These are phyloP conservation scores for Standfussiana lucernea DNA, from an alignment of 2,888 invertebrate species.

Conservation along the genomic window DNA sequence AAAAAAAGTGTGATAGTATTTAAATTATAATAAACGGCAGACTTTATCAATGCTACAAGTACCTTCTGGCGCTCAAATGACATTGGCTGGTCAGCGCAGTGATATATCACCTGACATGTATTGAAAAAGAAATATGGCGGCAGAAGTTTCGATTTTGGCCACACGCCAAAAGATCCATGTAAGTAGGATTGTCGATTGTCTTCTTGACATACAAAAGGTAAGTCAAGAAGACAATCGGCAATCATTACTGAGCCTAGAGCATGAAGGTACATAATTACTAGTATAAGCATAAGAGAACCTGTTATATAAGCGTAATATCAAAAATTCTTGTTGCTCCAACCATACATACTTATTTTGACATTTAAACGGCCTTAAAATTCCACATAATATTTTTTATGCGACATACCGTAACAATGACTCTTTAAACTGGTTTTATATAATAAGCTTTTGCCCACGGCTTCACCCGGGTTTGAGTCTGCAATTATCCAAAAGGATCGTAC, in stretches of 20 bases:
- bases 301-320: not conserved
- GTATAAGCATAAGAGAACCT: not conserved
- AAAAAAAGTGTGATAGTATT: not conserved
- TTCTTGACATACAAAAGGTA: not conserved
- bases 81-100: not conserved
- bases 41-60: not conserved
- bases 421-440: not conserved
- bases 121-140: not conserved
- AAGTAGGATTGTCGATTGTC: too few relatives aligned
- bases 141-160: not conserved
- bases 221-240: not conserved
- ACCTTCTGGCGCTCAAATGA: not conserved
- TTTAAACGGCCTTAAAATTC: constrained; percentile 27
- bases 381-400: constrained; percentile 11
- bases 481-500: not conserved
- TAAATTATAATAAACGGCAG: not conserved
- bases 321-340: constrained; percentile 2
- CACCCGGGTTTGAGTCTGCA: not conserved
- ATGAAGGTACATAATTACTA: not conserved
- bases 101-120: not conserved
- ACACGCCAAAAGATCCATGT: not conserved
- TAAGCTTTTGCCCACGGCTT: not conserved
- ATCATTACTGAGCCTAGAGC: not conserved
- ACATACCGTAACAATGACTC: not conserved
- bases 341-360: constrained; percentile 3